Evolutionary conservation across 1,140 invertebrate genomes (phyloP), one percentile per base, ranked within the genome.

Genomic region (Pseudoatta argentina): DNA sequence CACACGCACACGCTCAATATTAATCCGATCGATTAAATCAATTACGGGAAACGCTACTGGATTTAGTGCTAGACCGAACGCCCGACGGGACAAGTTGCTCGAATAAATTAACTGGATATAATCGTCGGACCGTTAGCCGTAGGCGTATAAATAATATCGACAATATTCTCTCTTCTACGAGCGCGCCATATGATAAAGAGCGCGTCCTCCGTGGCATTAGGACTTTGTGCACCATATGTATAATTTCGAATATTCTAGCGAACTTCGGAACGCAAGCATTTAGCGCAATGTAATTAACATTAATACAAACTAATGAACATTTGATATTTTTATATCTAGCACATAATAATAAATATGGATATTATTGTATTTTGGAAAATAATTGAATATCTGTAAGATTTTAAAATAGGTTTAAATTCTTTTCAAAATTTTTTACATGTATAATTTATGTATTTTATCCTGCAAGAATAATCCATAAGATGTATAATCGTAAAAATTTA

Each of bases 1-100:
- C 63, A 12, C 66, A 73, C 72, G 64, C 77, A 86, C 73, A 77
- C 75, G 66, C 48, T 88, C 34, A 81, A 88, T 88, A 88, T 89
- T 89, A 89, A 89, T 88, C 82, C 87, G 82, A 14, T 63, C 87
- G 88, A 89, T 89, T 89, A 88, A 89, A 88, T 88, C 86, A 86
- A 86, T 88, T 88, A 89, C 75, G 82, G 82, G 39, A 88, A 88
- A 86, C 75, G 88, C 82, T 72, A 69, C 81, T 86, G 75, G 82
- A 88, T 86, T 85, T 63, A 76, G 67, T 48, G 73, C 72, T 71
- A 51, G 67, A n/a, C 39, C 86, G 71, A 63, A 75, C 87, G 86
- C 53, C 51, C 71, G 72, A 69, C 86, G 64, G 66, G 78, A 88
- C 79, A 81, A 87, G 78, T 87, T 83, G 66, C 71, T 73, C 79